Conservation (phyloP, 30 jellyfish, hydroid and myxozoan genomes). For the Pelagia noctiluca region DNA sequence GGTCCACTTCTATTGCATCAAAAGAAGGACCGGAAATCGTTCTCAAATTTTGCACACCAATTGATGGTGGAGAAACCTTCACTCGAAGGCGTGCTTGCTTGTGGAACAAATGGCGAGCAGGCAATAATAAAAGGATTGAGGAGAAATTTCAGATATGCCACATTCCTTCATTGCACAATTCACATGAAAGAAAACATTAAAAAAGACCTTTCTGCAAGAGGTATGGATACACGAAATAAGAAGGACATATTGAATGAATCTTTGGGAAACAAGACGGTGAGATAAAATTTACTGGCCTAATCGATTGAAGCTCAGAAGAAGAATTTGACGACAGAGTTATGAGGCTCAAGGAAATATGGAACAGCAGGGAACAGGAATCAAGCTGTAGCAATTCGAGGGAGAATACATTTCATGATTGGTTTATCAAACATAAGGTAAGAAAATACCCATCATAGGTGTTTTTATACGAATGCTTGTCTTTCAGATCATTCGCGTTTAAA, state of each 20-base stretch:
- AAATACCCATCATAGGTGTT: too few species aligned
- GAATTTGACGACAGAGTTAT: neutral
- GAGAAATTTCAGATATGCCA: neutral
- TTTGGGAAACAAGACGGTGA: slow-evolving; percentile 2
- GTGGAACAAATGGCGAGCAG: too few species aligned
- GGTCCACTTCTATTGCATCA: neutral
- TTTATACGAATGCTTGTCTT: too few species aligned
- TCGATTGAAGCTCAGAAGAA: neutral
- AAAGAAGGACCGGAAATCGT: neutral
- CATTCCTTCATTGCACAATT: neutral
- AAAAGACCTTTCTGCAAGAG: neutral
- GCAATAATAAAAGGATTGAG: neutral
- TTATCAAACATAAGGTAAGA: neutral
- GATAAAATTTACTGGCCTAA: neutral
- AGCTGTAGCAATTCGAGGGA: too few species aligned
- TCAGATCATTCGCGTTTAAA: too few species aligned
- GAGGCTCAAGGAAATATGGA: neutral
- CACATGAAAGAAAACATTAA: too few species aligned
- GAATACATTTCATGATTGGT: neutral
- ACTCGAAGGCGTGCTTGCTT: too few species aligned
- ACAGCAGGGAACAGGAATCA: too few species aligned
- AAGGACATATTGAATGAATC: neutral
- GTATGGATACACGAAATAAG: neutral
- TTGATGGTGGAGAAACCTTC: slow-evolving; percentile 1
- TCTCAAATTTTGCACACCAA: neutral